These are phyloP conservation scores for Marasmarcha lunaedactyla DNA, from an alignment of 2,888 invertebrate genomes.

Conservation along the genomic window DNA sequence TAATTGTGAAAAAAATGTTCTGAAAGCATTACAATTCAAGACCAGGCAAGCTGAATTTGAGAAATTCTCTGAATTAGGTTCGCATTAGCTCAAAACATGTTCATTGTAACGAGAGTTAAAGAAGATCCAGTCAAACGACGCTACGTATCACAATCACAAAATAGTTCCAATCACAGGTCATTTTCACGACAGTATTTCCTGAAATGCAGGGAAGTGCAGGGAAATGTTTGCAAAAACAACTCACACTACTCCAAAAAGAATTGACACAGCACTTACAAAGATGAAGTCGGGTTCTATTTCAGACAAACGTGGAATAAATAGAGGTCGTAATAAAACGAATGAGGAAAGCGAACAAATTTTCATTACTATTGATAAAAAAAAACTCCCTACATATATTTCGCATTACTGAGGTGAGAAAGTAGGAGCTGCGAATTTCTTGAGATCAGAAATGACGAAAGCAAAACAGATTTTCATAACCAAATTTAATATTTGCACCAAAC, in stretches of 20 bases:
- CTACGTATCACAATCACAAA: neutral
- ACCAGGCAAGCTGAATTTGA: slow-evolving; percentile 12
- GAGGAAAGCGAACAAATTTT: slow-evolving; percentile 1
- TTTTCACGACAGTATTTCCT: slow-evolving; percentile 1
- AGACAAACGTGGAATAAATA: slow-evolving; percentile 1
- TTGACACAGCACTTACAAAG: neutral
- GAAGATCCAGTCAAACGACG: slow-evolving; percentile 1
- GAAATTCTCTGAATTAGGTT: slow-evolving; percentile 12
- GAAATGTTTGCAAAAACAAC: slow-evolving; percentile 6
- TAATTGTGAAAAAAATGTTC: slow-evolving; percentile 6
- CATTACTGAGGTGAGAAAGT: slow-evolving; percentile 5
- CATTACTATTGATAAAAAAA: neutral
- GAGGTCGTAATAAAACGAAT: slow-evolving; percentile 1
- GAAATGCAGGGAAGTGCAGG: slow-evolving; percentile 2
- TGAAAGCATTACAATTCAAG: slow-evolving; percentile 7
- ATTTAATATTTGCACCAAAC: slow-evolving; percentile 4
- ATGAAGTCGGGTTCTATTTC: neutral
- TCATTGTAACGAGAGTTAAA: slow-evolving; percentile 9
- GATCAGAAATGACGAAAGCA: slow-evolving; percentile 5
- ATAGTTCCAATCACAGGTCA: slow-evolving; percentile 1
- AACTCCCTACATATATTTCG: slow-evolving; percentile 8
- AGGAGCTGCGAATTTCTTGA: neutral
- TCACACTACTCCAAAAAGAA: slow-evolving; percentile 4
- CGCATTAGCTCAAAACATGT: slow-evolving; percentile 13
- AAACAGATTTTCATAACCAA: slow-evolving; percentile 7